phyloP scores from a whole-genome alignment of 2,797 vertebrate genomes.

The Phrynocephalus forsythii region DNA sequence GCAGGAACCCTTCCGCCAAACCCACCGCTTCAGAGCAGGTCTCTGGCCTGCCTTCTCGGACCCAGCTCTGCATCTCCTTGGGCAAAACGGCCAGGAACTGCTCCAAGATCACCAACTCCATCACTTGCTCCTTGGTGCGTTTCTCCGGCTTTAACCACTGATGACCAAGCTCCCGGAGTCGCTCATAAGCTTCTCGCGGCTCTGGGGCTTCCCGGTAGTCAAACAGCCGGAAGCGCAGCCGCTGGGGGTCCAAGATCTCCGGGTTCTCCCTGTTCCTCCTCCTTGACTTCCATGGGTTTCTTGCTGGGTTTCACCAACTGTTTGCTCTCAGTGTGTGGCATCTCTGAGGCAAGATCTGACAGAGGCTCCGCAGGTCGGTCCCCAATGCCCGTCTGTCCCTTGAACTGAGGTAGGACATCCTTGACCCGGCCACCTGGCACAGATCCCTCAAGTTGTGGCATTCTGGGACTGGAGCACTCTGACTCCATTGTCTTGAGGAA shows the following conservation, averaged over 20 bases:
- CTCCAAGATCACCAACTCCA: not conserved
- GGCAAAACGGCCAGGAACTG: not conserved
- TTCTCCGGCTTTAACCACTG: not conserved
- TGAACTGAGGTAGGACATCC: too few species aligned
- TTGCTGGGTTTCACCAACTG: too few species aligned
- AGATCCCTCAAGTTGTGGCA: not conserved
- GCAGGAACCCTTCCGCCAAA: not conserved
- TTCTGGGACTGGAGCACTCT: too few species aligned
- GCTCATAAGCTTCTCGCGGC: not conserved
- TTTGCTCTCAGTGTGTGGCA: too few species aligned
- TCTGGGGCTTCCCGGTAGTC: not conserved
- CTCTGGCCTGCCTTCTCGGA: not conserved
- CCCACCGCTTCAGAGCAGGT: not conserved
- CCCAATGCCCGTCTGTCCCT: too few species aligned
- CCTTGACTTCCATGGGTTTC: too few species aligned
- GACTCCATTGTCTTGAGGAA: not conserved
- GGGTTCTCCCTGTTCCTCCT: too few species aligned
- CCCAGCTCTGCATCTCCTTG: not conserved
- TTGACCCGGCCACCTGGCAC: not conserved
- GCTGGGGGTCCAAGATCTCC: not conserved
- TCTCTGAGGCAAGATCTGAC: too few species aligned
- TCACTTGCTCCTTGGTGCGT: not conserved
- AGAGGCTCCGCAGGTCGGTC: too few species aligned
- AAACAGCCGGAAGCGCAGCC: not conserved
- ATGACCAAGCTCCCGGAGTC: not conserved